phyloP scores from a whole-genome alignment of 2,113 vertebrate genomes.

The Penelope pileata region DNA sequence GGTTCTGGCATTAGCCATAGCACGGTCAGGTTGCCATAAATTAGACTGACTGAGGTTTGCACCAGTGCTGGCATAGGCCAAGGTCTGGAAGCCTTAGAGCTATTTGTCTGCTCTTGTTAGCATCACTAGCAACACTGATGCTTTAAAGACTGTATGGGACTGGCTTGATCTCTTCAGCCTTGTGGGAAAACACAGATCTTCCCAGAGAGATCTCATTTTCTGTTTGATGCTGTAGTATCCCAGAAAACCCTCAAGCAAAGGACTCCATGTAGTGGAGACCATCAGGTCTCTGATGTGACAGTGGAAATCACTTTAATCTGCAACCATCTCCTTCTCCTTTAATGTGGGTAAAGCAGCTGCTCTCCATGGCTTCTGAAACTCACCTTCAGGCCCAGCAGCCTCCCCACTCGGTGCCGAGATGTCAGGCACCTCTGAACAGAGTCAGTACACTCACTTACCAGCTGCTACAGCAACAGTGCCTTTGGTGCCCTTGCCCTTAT shows the following conservation, averaged over 20 bases:
- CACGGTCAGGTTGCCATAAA: neutral
- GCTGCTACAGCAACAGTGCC: neutral
- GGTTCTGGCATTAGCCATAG: neutral
- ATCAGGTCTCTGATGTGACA: neutral
- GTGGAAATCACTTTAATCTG: neutral
- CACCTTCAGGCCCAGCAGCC: neutral
- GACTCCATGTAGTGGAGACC: neutral
- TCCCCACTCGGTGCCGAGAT: neutral
- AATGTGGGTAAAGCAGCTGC: neutral
- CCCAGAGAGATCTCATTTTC: neutral
- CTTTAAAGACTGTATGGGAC: neutral
- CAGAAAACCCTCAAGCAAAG: neutral
- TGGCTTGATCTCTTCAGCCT: neutral
- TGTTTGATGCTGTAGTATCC: rapidly evolving
- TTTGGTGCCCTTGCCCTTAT: neutral
- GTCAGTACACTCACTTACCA: neutral
- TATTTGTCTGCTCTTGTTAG: neutral
- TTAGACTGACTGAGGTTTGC: no score
- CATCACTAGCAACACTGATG: neutral
- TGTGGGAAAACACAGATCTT: neutral
- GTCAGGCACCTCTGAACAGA: neutral
- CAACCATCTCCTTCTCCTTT: neutral
- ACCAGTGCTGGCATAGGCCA: neutral
- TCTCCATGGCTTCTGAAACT: neutral
- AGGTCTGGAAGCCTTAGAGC: neutral